A percentile compares a stretch with the other conserved stretches of the same genome.
Evolutionary conservation across 2,113 vertebrate genomes (phyloP).

Genomic region (Atherinomorus stipes): DNA sequence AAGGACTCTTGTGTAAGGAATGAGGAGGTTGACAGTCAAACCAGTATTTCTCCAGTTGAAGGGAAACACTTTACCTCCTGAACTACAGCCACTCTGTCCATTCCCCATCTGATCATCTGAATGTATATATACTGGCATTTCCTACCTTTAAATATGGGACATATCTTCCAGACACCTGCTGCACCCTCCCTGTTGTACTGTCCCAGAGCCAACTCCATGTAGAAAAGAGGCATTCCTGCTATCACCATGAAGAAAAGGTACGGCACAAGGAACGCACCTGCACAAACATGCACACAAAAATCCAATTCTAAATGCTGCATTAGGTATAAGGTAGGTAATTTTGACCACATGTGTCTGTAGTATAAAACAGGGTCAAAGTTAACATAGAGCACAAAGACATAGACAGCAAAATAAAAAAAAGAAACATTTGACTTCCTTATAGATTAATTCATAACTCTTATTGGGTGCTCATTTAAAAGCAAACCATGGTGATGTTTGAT

Average conservation of each 20-base stretch:
- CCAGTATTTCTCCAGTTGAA: too few relatives aligned
- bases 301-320: neutral
- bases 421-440: too few relatives aligned
- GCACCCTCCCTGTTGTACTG: constrained; percentile 92
- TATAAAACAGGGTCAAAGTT: too few relatives aligned
- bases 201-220: constrained; percentile 92
- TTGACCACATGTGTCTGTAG: neutral
- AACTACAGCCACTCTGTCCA: too few relatives aligned
- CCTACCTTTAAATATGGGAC: constrained; percentile 91
- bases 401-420: neutral
- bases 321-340: neutral
- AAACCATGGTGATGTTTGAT: neutral
- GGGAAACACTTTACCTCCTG: too few relatives aligned
- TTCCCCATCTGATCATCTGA: neutral
- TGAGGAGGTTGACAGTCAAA: too few relatives aligned
- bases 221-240: constrained; percentile 92
- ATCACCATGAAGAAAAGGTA: constrained; percentile 94
- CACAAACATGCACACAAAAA: constrained; percentile 15
- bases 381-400: neutral
- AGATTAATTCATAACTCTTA: neutral
- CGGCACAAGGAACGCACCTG: constrained; percentile 92
- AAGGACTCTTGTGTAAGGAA: too few relatives aligned
- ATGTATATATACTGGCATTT: neutral
- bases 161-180: constrained; percentile 93
- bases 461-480: neutral